Conservation (phyloP, 2,797 vertebrate genomes). For the Halcyon chelicuti region DNA sequence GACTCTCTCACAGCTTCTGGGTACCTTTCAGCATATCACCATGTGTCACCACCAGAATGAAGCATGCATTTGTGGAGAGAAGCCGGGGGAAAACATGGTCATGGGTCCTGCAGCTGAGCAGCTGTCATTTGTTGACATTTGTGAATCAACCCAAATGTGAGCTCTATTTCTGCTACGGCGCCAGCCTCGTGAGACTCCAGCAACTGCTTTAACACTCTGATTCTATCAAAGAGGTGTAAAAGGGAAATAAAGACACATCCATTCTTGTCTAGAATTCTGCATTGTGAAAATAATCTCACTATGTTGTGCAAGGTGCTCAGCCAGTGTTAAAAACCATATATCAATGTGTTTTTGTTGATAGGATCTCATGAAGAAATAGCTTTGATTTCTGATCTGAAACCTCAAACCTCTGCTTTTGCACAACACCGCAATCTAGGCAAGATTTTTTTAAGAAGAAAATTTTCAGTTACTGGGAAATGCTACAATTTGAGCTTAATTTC, state of each 20-base stretch:
- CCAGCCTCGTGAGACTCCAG: neutral
- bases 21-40: neutral
- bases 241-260: neutral
- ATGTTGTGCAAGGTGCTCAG: neutral
- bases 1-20: neutral
- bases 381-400: neutral
- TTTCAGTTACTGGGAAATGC: neutral
- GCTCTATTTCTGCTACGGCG: neutral
- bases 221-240: neutral
- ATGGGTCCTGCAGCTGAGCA: neutral
- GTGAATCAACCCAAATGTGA: neutral
- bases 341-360: neutral
- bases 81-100: neutral
- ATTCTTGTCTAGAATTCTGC: neutral
- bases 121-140: slow-evolving; percentile 13
- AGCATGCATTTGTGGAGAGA: neutral
- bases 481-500: neutral
- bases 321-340: neutral
- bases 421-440: neutral
- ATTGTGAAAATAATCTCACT: neutral
- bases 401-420: neutral
- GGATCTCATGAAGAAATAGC: neutral
- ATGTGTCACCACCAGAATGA: slow-evolving; percentile 10
- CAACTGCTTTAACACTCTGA: neutral
- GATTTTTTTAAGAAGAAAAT: neutral